Evolutionary conservation across 2,113 vertebrate genomes (phyloP), one percentile per base, ranked within the genome.

Genomic region (Barbus barbus): DNA sequence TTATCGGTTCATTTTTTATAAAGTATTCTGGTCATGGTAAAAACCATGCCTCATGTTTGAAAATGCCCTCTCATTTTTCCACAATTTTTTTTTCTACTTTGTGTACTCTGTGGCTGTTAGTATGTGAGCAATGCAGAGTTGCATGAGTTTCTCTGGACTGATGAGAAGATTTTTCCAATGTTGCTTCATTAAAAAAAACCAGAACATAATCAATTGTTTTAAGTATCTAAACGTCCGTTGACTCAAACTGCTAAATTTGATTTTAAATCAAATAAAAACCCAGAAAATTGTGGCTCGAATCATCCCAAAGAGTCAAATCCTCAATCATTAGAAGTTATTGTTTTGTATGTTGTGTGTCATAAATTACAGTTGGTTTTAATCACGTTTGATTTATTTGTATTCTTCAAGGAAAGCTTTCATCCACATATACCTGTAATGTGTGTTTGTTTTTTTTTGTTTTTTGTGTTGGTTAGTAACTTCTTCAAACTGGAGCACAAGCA

Each of bases 1-100:
- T 44, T 84, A 60, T 44, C 18, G 22, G 26, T 73, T 85, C 14
- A 53, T 65, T 51, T 74, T 80, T 73, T 65, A 69, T 63, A 33
- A 60, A 31, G 44, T 56, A 78, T 24, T 80, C 22, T 48, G 51
- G 83, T 36, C 67, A 58, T 86, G 82, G n/a, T 74, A 46, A 58
- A 67, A 63, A 61, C 38, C 31, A 41, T 48, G 16, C 14, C 38
- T 63, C n/a, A 63, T 16, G 75, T 2, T n/a, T 61, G 12, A 60
- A 61, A 4, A 78, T 3, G 12, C 0, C 31, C 7, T 61, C 33
- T 41, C 4, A 9, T 61, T n/a, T 60, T 24, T 9, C 7, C 36
- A 18, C n/a, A n/a, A n/a, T n/a, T 24, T 22, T 12, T 24, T 61
- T 44, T 72, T 14, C 22, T 72, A 24, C 69, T 72, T 41, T 22